Percentiles rank a stretch among this genome's conserved stretches.
Evolutionary conservation across 2,113 vertebrate genomes (phyloP).

Genomic region (Pomatorhinus ruficollis): DNA sequence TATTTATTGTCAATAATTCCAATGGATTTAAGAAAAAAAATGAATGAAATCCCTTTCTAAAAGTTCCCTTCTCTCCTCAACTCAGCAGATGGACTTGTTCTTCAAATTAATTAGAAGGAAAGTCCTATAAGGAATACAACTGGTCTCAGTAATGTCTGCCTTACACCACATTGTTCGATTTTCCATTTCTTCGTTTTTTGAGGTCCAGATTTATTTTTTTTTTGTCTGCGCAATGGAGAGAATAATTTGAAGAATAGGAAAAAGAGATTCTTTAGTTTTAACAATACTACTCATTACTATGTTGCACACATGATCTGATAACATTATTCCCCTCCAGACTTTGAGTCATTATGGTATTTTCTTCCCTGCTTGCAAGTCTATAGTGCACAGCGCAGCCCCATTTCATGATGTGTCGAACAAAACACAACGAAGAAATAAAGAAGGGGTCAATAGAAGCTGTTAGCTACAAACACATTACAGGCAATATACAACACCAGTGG

Average conservation of each 20-base stretch:
- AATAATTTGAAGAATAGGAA: not conserved
- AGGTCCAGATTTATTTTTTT: not conserved
- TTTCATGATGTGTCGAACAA: conserved; percentile 45
- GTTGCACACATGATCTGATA: not conserved
- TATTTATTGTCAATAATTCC: not conserved
- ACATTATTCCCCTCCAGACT: conserved; percentile 65
- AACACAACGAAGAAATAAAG: conserved; percentile 56
- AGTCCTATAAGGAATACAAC: not conserved
- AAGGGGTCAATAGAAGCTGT: conserved; percentile 56
- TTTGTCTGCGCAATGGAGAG: not conserved
- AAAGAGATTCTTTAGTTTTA: not conserved
- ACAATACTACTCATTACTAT: not conserved
- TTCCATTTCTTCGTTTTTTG: not conserved
- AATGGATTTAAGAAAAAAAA: not conserved
- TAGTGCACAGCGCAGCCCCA: not conserved
- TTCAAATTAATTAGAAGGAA: not conserved
- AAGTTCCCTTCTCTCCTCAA: not conserved
- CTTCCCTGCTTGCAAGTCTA: not conserved
- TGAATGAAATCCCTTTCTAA: not conserved
- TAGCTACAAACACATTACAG: conserved; percentile 61
- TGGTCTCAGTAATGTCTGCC: not conserved
- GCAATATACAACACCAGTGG: conserved; percentile 75
- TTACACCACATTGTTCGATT: not conserved
- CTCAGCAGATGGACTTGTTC: not conserved
- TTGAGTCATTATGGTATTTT: conserved; percentile 59